A percentile compares a stretch with the other conserved stretches of the same genome.
Evolutionary conservation across 2,797 vertebrate genomes (phyloP).

Genomic region (Manis pentadactyla): DNA sequence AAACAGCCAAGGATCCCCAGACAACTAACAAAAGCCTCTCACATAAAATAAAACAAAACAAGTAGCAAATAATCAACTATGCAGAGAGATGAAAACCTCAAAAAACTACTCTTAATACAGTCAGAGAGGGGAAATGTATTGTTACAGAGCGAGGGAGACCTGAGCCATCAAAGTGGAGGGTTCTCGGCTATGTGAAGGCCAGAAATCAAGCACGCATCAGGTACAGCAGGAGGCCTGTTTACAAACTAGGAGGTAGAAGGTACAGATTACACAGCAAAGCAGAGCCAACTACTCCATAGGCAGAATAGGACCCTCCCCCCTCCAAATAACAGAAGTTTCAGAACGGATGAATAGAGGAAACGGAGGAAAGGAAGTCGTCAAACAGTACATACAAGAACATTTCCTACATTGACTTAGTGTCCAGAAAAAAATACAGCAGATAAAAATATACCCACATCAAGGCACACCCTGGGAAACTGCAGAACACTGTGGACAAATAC

Average conservation of each 20-base stretch:
- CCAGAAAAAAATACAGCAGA: background rate
- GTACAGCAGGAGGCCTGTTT: no score
- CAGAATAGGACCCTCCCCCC: background rate
- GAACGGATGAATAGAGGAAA: background rate
- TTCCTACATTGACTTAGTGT: background rate
- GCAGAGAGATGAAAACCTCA: background rate
- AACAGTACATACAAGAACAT: background rate
- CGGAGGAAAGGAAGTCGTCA: background rate
- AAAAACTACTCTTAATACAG: background rate
- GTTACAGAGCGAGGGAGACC: no score
- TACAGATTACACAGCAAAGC: no score
- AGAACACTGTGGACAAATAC: background rate
- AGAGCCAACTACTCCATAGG: no score
- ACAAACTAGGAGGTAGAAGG: no score
- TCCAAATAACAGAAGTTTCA: background rate
- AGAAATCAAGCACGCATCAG: no score
- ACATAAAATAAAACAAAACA: background rate
- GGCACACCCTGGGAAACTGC: background rate
- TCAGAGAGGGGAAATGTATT: background rate
- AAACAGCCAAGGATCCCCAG: background rate
- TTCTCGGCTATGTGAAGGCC: no score
- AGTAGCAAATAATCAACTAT: background rate
- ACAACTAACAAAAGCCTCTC: background rate
- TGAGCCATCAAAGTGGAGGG: no score
- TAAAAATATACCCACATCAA: background rate